These are phyloP conservation scores for Papilio polytes DNA, from an alignment of 1,140 invertebrate species.

Conservation along the genomic window DNA sequence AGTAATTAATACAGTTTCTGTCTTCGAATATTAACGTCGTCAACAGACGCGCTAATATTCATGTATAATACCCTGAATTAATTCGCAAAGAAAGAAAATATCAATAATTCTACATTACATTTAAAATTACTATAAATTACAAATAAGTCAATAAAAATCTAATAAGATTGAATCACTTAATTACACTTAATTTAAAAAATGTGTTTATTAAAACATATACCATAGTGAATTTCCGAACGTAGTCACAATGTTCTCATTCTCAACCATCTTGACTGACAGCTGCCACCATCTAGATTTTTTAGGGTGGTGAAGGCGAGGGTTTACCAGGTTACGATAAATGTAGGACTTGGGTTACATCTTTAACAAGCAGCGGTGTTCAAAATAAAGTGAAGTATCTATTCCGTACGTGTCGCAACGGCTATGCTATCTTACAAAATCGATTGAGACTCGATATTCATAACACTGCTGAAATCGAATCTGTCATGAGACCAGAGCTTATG, in stretches of 20 bases:
- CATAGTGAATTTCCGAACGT: constrained; percentile 38
- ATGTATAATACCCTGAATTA: too few species aligned
- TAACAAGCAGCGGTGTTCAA: constrained; percentile 62
- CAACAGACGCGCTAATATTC: too few species aligned
- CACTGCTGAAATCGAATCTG: constrained; percentile 58
- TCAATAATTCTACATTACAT: too few species aligned
- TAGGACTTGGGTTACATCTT: constrained; percentile 70
- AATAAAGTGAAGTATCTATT: constrained; percentile 74
- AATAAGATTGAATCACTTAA: too few species aligned
- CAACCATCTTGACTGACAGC: constrained; percentile 67
- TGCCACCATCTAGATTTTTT: constrained; percentile 71
- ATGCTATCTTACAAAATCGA: constrained; percentile 67
- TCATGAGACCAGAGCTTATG: constrained; percentile 78
- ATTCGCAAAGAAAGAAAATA: too few species aligned
- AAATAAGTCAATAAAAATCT: too few species aligned
- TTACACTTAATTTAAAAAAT: too few species aligned
- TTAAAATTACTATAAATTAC: too few species aligned
- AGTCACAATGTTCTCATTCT: constrained; percentile 36
- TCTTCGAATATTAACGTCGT: too few species aligned
- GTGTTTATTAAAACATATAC: not conserved
- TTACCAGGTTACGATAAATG: constrained; percentile 68
- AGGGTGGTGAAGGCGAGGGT: constrained; percentile 45
- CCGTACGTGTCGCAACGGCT: constrained; percentile 54
- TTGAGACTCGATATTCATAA: constrained; percentile 57
- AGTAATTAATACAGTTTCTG: too few species aligned